Conservation (phyloP, 2,113 vertebrate species). For the Zeus faber region DNA sequence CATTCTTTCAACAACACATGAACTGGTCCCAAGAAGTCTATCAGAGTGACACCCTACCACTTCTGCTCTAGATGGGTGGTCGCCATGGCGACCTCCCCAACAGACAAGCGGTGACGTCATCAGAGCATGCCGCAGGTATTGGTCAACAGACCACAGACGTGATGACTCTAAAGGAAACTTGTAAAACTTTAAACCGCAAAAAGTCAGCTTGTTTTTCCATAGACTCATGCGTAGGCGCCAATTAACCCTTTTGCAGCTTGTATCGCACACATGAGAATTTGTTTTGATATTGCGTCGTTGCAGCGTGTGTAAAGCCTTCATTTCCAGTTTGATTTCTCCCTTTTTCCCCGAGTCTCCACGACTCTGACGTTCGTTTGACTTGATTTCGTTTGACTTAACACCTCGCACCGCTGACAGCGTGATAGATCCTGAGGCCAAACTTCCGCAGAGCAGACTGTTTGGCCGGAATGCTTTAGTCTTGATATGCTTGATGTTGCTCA, state of each 20-base stretch:
- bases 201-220: conserved; percentile 24
- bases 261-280: neutral
- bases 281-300: neutral
- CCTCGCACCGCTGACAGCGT: neutral
- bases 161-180: conserved; percentile 53
- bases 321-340: too few relatives aligned
- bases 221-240: conserved; percentile 19
- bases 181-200: conserved; percentile 33
- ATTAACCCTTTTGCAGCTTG: conserved; percentile 17
- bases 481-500: too few relatives aligned
- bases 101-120: conserved; percentile 27
- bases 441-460: too few relatives aligned
- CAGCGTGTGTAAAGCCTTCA: too few relatives aligned
- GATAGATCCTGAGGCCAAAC: conserved; percentile 41
- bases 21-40: too few relatives aligned
- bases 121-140: conserved; percentile 45
- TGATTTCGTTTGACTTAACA: neutral
- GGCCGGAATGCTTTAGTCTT: too few relatives aligned
- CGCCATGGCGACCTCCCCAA: conserved; percentile 42
- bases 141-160: conserved; percentile 45
- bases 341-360: too few relatives aligned
- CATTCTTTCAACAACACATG: too few relatives aligned
- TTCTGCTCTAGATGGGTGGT: too few relatives aligned
- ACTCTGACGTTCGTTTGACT: too few relatives aligned
- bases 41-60: too few relatives aligned